Evolutionary conservation across 2,888 invertebrate genomes (phyloP).

Genomic region (Uropetala carovei): DNA sequence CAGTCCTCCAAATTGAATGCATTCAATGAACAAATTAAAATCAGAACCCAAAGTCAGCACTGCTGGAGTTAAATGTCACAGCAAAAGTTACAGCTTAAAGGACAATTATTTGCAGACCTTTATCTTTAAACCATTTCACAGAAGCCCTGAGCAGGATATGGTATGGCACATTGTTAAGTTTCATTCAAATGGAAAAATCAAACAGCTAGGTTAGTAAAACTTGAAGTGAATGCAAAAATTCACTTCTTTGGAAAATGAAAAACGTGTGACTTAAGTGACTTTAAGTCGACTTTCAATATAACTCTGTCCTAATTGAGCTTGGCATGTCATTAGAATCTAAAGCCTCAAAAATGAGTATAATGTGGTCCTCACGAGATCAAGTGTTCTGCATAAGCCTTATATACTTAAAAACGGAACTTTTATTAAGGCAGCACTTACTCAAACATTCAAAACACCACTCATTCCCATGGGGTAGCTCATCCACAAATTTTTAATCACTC

Average conservation of each 20-base stretch:
- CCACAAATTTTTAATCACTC: conserved; percentile 27
- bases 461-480: conserved; percentile 26
- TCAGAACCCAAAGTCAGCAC: neutral
- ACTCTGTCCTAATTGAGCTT: conserved; percentile 14
- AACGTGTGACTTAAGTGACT: conserved; percentile 15
- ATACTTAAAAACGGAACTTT: conserved; percentile 49
- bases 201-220: neutral
- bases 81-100: conserved; percentile 8
- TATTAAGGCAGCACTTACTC: conserved; percentile 58
- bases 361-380: conserved; percentile 58
- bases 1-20: conserved; percentile 13
- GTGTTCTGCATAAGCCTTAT: conserved; percentile 41
- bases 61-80: neutral
- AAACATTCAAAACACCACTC: conserved; percentile 55
- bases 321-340: neutral
- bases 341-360: conserved; percentile 27
- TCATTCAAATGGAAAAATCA: conserved; percentile 3
- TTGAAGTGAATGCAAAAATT: conserved; percentile 14
- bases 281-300: neutral
- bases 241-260: conserved; percentile 21
- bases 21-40: neutral
- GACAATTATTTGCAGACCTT: conserved; percentile 10
- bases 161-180: conserved; percentile 56
- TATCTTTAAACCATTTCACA: conserved; percentile 44
- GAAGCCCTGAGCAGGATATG: conserved; percentile 60